These are phyloP conservation scores for Hirtodrosophila confusa DNA, from an alignment of 2,888 invertebrate genomes.

Conservation along the genomic window DNA sequence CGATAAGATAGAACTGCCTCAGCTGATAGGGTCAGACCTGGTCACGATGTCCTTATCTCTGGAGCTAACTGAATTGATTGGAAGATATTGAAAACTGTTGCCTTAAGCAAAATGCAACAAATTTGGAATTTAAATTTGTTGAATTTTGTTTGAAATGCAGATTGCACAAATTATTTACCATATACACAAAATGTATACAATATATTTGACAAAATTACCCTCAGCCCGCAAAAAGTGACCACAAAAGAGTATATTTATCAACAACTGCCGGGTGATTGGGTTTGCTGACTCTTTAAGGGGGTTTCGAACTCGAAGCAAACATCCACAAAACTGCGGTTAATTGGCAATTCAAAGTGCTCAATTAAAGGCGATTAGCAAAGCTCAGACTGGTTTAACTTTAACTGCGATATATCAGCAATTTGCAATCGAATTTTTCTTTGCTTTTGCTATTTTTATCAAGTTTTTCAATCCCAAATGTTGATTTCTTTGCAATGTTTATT, in stretches of 20 bases:
- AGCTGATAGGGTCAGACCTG: constrained; percentile 23
- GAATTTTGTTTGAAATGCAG: too few species aligned
- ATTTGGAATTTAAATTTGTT: constrained; percentile 5
- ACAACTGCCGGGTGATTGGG: constrained; percentile 39
- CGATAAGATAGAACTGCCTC: constrained; percentile 53
- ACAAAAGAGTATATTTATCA: constrained; percentile 39
- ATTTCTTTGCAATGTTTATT: constrained; percentile 47
- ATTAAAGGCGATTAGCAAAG: constrained; percentile 59
- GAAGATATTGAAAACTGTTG: constrained; percentile 10
- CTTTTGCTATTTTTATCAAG: background rate
- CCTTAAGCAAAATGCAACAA: constrained; percentile 17
- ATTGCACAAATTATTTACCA: too few species aligned
- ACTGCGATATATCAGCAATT: constrained; percentile 6
- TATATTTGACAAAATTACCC: constrained; percentile 7
- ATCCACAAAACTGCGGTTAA: constrained; percentile 51
- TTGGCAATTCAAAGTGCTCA: constrained; percentile 47
- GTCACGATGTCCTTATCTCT: constrained; percentile 29
- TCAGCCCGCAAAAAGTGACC: constrained; percentile 26
- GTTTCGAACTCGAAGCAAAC: constrained; percentile 4
- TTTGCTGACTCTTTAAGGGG: constrained; percentile 24
- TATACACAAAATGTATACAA: background rate
- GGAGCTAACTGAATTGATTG: constrained; percentile 11
- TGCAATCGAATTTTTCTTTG: too few species aligned
- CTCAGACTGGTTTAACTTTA: constrained; percentile 6
- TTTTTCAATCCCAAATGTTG: constrained; percentile 6